Evolutionary conservation across 1,140 invertebrate species (phyloP).

Genomic region (Aradophagus sp.): DNA sequence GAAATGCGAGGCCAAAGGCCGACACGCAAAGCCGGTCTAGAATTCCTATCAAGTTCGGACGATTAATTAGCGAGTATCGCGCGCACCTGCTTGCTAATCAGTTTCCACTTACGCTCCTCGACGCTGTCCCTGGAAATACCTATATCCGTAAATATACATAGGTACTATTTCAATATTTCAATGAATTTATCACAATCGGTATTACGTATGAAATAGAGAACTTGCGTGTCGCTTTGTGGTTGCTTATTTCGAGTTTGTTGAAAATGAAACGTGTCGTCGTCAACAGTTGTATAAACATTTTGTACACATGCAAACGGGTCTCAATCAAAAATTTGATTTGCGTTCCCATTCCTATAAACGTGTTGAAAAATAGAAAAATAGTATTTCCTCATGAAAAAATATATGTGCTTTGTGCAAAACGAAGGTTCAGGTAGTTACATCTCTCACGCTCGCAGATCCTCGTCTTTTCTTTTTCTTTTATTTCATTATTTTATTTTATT

Average conservation of each 20-base stretch:
- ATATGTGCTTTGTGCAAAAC: conserved; percentile 57
- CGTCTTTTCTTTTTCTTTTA: neutral
- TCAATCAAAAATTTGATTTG: conserved; percentile 44
- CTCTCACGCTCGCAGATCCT: conserved; percentile 8
- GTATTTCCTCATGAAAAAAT: conserved; percentile 52
- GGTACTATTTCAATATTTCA: conserved; percentile 56
- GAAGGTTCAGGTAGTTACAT: conserved; percentile 39
- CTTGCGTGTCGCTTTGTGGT: conserved; percentile 37
- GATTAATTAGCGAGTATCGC: conserved; percentile 38
- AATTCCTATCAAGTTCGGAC: conserved; percentile 4
- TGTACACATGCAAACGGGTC: conserved; percentile 49
- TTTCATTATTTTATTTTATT: too few species aligned
- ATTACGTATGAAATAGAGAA: conserved; percentile 56
- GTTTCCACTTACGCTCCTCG: conserved; percentile 29
- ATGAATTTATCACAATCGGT: conserved; percentile 57
- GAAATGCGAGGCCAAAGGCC: conserved; percentile 1
- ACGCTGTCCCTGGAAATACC: conserved; percentile 35
- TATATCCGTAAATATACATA: conserved; percentile 52
- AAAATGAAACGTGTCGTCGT: too few species aligned
- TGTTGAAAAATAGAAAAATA: conserved; percentile 57
- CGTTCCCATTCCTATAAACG: conserved; percentile 40
- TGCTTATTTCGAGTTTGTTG: too few species aligned
- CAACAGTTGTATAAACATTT: conserved; percentile 36
- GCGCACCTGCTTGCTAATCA: conserved; percentile 33
- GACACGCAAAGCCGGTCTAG: neutral